A percentile compares a stretch with the other conserved stretches of the same genome.
Conservation (phyloP, 2,113 vertebrate genomes). For the Bubo bubo region DNA sequence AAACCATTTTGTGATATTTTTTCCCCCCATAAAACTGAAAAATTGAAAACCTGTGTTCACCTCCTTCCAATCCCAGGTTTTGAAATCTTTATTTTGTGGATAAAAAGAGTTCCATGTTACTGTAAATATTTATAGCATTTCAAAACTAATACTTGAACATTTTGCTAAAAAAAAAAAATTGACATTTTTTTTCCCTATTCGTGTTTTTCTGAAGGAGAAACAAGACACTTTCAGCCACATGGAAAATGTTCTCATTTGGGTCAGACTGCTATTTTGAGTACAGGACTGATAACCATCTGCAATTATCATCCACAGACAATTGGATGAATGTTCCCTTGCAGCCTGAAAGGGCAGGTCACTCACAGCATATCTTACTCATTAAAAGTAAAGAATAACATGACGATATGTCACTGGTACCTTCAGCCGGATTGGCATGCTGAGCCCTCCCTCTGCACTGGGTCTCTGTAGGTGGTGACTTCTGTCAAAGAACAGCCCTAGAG, state of each 20-base stretch:
- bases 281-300: not conserved
- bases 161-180: not conserved
- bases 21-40: not conserved
- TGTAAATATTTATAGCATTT: not conserved
- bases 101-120: not conserved
- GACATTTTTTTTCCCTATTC: not conserved
- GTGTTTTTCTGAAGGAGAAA: not conserved
- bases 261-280: not conserved
- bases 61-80: not conserved
- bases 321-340: not conserved
- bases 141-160: not conserved
- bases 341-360: not conserved
- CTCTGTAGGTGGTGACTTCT: not conserved
- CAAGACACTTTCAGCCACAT: not conserved
- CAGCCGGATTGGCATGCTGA: not conserved
- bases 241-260: not conserved
- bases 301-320: not conserved
- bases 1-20: not conserved
- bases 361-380: not conserved
- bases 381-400: not conserved
- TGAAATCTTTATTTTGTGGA: not conserved
- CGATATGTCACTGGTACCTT: not conserved
- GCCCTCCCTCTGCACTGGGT: accelerated
- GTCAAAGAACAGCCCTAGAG: not conserved
- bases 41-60: not conserved